phyloP scores from a whole-genome alignment of 2,113 vertebrate species.

The Zapus hudsonius region DNA sequence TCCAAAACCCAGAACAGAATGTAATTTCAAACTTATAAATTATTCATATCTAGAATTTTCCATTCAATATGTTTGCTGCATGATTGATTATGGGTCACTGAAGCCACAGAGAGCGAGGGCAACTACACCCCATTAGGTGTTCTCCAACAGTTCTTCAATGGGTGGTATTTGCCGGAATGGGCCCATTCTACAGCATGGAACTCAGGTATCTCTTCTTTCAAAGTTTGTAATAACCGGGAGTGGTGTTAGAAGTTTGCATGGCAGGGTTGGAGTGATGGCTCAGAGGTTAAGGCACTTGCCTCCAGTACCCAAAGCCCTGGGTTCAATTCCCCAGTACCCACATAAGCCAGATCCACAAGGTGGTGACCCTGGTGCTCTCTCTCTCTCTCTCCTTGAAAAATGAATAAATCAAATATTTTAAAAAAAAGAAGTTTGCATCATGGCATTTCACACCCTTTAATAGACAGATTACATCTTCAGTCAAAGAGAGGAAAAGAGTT shows the following conservation, averaged over 20 bases:
- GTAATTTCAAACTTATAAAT: not conserved
- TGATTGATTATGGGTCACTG: not conserved
- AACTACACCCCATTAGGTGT: not conserved
- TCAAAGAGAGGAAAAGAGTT: constrained; percentile 36
- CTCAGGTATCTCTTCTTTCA: not conserved
- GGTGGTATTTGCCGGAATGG: not conserved
- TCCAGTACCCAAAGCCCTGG: too few relatives aligned
- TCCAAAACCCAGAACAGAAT: not conserved
- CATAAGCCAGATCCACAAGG: too few relatives aligned
- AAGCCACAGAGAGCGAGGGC: not conserved
- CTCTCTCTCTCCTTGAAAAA: too few relatives aligned
- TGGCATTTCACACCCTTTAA: constrained; percentile 46
- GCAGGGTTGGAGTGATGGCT: too few relatives aligned
- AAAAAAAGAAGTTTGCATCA: too few relatives aligned
- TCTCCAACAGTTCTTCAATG: not conserved
- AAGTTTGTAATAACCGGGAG: not conserved
- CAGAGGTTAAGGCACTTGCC: too few relatives aligned
- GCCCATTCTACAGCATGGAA: not conserved
- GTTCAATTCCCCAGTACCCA: too few relatives aligned
- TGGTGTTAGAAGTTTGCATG: not conserved
- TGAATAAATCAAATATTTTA: too few relatives aligned
- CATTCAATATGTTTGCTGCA: not conserved
- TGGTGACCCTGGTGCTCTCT: too few relatives aligned
- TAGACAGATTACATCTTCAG: constrained; percentile 56
- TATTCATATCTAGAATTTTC: not conserved